Evolutionary conservation across 2,113 vertebrate species (phyloP).

Genomic region (Microtus richardsoni): DNA sequence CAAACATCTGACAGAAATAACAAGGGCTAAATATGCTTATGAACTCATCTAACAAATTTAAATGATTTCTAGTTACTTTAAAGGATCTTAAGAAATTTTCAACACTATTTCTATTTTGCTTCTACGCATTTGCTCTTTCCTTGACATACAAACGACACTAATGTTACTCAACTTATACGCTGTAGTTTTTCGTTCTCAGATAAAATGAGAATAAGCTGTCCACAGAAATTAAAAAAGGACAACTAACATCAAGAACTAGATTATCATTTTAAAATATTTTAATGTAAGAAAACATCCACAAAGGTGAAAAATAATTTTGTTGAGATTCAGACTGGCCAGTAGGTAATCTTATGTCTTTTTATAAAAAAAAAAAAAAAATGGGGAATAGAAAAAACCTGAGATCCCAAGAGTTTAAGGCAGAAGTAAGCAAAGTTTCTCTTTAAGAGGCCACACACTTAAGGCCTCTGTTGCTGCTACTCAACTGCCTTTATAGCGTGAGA

Average conservation of each 20-base stretch:
- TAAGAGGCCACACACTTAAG: background rate
- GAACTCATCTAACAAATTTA: slow-evolving; percentile 8
- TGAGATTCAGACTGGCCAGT: background rate
- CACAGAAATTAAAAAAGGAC: background rate
- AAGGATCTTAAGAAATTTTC: slow-evolving; percentile 6
- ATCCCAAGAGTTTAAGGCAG: background rate
- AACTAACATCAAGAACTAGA: slow-evolving; percentile 2
- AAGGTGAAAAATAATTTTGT: background rate
- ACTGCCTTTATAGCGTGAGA: background rate
- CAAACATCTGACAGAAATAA: slow-evolving; percentile 43
- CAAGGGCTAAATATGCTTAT: background rate
- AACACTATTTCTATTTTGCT: slow-evolving; percentile 30
- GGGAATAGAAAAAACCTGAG: background rate
- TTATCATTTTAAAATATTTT: slow-evolving; percentile 5
- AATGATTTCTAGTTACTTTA: slow-evolving; percentile 1
- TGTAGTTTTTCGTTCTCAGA: background rate
- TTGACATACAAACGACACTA: background rate
- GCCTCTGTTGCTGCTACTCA: background rate
- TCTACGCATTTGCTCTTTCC: background rate
- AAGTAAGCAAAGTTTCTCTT: background rate
- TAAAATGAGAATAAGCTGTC: slow-evolving; percentile 21
- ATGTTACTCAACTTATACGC: background rate
- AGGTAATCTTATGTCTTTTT: background rate
- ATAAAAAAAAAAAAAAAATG: background rate
- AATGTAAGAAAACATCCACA: background rate